Evolutionary conservation across 2,888 invertebrate genomes (phyloP).

Genomic region (Leptinotarsa rubiginosa): DNA sequence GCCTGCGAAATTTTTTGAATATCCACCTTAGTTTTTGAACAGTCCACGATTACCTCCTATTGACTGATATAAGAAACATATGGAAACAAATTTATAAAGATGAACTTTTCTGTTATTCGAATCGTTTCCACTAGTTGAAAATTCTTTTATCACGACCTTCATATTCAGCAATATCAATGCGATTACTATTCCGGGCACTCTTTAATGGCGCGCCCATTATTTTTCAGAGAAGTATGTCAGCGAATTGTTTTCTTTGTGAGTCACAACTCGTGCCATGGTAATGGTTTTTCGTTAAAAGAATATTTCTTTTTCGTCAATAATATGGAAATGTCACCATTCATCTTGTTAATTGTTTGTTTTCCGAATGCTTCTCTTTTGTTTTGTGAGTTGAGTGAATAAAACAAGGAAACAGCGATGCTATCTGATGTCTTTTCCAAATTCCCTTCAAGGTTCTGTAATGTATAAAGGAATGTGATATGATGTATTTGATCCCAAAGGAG

Average conservation of each 20-base stretch:
- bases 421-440: neutral
- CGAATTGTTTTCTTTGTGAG: conserved; percentile 8
- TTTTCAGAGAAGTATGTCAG: neutral
- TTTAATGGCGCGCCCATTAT: conserved; percentile 3
- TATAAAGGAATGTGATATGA: too few species aligned
- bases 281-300: neutral
- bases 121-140: too few species aligned
- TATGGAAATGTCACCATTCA: conserved; percentile 10
- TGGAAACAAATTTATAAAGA: too few species aligned
- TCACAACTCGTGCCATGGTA: neutral
- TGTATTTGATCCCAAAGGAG: too few species aligned
- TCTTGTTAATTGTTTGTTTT: conserved; percentile 5
- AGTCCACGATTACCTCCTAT: too few species aligned
- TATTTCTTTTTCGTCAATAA: conserved; percentile 8
- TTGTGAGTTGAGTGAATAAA: neutral
- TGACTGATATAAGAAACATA: too few species aligned
- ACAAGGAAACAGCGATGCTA: neutral
- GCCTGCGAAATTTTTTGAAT: too few species aligned
- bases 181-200: neutral
- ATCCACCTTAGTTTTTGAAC: too few species aligned
- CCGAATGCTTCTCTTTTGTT: neutral
- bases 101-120: too few species aligned
- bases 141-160: too few species aligned
- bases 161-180: neutral
- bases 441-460: too few species aligned